phyloP scores from a whole-genome alignment of 2,113 vertebrate species.

The Osmerus eperlanus region DNA sequence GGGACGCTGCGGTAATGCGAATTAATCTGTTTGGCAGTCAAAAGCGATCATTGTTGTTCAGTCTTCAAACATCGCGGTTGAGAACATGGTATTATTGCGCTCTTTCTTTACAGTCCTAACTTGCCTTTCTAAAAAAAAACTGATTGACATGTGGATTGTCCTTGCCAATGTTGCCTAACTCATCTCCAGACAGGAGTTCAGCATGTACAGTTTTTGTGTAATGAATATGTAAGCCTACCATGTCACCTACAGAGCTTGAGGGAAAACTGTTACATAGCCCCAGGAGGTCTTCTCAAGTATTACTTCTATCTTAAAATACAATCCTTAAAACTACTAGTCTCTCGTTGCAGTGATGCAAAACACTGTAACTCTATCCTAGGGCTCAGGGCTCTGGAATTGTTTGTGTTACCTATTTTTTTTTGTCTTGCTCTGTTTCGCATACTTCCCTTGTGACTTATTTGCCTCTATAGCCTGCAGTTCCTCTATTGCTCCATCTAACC shows the following conservation, averaged over 20 bases:
- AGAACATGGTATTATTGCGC: not conserved
- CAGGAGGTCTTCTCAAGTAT: constrained; percentile 18
- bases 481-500: not conserved
- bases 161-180: constrained; percentile 48
- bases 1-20: not conserved
- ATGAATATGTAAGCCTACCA: constrained; percentile 16
- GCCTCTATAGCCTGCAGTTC: not conserved
- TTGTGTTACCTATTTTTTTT: not conserved
- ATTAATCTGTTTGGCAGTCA: not conserved
- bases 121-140: constrained; percentile 50
- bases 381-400: constrained; percentile 1
- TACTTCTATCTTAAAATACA: constrained; percentile 17
- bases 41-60: not conserved
- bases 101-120: constrained; percentile 32
- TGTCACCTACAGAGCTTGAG: constrained; percentile 35
- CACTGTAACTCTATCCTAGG: not conserved
- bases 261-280: constrained; percentile 39
- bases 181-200: not conserved
- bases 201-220: constrained; percentile 5
- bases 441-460: constrained; percentile 9
- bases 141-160: constrained; percentile 50
- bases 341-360: not conserved
- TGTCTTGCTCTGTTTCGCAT: not conserved
- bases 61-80: not conserved
- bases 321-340: constrained; percentile 7